Base-by-base conservation (phyloP, 2,113 vertebrate species). In the Hypanus sabinus region DNA sequence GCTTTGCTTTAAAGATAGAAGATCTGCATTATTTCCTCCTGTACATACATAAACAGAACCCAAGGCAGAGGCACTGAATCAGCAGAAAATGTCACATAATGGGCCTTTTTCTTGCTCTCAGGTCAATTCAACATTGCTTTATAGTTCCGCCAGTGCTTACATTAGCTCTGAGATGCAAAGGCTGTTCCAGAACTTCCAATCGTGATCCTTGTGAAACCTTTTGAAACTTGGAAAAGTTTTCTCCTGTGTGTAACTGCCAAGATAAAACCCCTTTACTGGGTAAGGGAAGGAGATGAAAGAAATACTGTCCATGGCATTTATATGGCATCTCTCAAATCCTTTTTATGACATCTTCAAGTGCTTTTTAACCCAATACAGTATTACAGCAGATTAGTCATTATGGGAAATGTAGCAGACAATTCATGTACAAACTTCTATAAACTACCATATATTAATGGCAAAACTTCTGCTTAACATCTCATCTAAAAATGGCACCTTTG, bases 31-130 rank as follows among this genome's bases (percentile, higher is more conserved):
- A 97, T 97, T 97, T 98, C 97, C 97, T 73, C 96, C 77, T 95
- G 95, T 95, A 95, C 96, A 95, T 95, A 95, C 96, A 96, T 97
- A 98, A 97, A 98, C 97, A 98, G 96, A 97, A 95, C 96, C 95
- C 94, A 95, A 95, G 95, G 96, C 95, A 96, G 95, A 94, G 96
- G 96, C 95, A 96, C 97, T 97, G 96, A 97, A 97, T 97, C 97
- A 97, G 97, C 95, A 96, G 96, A 95, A 96, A 96, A 95, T 95
- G 96, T 96, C 96, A 97, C 96, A 95, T 95, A 96, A 95, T 87
- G 94, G 95, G 95, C 95, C 95, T 96, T 95, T 95, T 95, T 95
- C 94, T 95, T 95, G 95, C 93, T 95, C 95, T 95, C 94, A 95
- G 97, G 96, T 97, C 95, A 96, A 95, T 91, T 94, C 94, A 92